Evolutionary conservation across 2,113 vertebrate genomes (phyloP).

Genomic region (Helogale parvula): DNA sequence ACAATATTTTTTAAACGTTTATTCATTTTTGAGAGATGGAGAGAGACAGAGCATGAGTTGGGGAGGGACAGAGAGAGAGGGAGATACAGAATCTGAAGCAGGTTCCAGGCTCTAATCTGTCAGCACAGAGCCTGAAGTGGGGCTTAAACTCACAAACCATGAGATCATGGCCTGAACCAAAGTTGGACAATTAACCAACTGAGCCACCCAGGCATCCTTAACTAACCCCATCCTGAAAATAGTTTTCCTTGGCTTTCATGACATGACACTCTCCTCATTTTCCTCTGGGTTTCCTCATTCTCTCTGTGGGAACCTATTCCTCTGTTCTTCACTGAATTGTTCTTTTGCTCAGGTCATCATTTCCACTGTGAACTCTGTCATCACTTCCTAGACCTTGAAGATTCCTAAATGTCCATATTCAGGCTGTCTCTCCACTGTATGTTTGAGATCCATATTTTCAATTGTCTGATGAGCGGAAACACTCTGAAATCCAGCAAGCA

Average conservation of each 20-base stretch:
- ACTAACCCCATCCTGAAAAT: not conserved
- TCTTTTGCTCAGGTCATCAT: not conserved
- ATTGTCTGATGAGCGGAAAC: not conserved
- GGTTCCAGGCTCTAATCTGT: too few species aligned
- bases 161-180: too few species aligned
- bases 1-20: not conserved
- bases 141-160: too few species aligned
- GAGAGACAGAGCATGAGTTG: too few species aligned
- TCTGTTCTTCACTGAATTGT: not conserved
- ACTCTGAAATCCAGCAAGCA: not conserved
- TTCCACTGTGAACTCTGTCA: not conserved
- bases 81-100: too few species aligned
- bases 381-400: not conserved
- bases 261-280: not conserved
- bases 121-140: too few species aligned
- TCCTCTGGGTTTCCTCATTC: not conserved
- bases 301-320: not conserved
- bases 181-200: too few species aligned
- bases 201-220: too few species aligned
- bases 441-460: not conserved
- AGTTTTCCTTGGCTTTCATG: not conserved
- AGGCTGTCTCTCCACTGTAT: not conserved
- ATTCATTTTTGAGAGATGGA: too few species aligned
- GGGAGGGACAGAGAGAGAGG: too few species aligned
- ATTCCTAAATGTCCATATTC: not conserved